Percentiles rank a stretch among this genome's conserved stretches.
These are phyloP conservation scores for Bugulina stolonifera DNA, from an alignment of 2,888 invertebrate genomes.

Conservation along the genomic window DNA sequence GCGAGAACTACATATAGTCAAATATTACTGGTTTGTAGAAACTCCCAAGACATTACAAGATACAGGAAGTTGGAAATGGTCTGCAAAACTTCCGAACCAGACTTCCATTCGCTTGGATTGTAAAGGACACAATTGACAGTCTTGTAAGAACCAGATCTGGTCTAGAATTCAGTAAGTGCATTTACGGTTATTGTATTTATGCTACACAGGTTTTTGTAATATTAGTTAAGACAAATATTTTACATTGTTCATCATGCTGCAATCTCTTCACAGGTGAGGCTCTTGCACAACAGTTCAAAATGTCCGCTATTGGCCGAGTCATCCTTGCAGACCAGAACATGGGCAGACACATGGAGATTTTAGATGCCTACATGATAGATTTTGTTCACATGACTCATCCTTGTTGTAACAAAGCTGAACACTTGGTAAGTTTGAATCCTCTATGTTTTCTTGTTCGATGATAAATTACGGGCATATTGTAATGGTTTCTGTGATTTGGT, in stretches of 20 bases:
- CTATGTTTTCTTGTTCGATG: too few relatives aligned
- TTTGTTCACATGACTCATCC: conserved; percentile 22
- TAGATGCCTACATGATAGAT: conserved; percentile 3
- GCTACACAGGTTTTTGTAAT: not conserved
- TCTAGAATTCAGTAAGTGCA: not conserved
- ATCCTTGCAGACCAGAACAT: not conserved
- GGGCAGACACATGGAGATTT: not conserved
- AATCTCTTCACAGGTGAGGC: not conserved
- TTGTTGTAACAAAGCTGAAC: not conserved
- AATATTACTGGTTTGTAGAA: not conserved
- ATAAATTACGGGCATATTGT: too few relatives aligned
- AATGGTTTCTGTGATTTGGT: too few relatives aligned
- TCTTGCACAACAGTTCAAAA: not conserved
- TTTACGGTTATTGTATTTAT: too few relatives aligned
- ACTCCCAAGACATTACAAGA: not conserved
- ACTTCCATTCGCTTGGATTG: conserved; percentile 44
- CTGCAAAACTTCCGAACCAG: conserved; percentile 32
- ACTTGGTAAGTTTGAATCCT: too few relatives aligned
- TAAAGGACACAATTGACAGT: conserved; percentile 29
- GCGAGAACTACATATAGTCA: too few relatives aligned
- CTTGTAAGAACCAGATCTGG: conserved; percentile 26
- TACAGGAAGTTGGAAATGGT: conserved; percentile 34
- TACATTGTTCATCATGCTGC: not conserved
- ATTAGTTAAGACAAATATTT: not conserved
- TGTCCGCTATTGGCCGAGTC: not conserved